Percentiles rank a stretch among this genome's conserved stretches.
phyloP scores from a whole-genome alignment of 2,113 vertebrate species.

The Helogale parvula region DNA sequence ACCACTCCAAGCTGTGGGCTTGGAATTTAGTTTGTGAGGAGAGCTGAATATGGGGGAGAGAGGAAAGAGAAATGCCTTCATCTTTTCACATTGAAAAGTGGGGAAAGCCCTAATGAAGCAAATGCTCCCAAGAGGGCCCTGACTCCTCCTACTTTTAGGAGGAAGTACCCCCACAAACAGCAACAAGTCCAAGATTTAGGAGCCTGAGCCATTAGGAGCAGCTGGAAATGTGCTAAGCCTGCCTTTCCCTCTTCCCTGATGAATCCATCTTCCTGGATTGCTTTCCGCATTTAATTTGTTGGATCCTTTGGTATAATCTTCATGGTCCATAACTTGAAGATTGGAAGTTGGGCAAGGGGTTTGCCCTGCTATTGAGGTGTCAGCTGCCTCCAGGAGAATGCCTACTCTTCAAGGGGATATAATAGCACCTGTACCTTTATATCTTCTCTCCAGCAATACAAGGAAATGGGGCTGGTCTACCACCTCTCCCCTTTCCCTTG shows the following conservation, averaged over 20 bases:
- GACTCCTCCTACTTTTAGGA: slow-evolving; percentile 62
- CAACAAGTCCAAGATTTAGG: neutral
- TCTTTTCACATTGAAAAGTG: neutral
- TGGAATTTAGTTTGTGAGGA: neutral
- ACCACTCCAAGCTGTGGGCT: neutral
- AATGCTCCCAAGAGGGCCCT: slow-evolving; percentile 72
- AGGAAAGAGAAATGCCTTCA: neutral
- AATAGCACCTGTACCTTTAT: neutral
- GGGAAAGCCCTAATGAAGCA: slow-evolving; percentile 74
- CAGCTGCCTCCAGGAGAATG: slow-evolving; percentile 45
- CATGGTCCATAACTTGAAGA: slow-evolving; percentile 41
- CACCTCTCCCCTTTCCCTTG: neutral
- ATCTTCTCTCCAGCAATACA: too few relatives aligned
- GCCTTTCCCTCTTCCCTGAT: slow-evolving; percentile 73
- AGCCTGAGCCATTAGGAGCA: slow-evolving; percentile 71
- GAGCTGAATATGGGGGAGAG: neutral
- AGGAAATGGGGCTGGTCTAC: neutral
- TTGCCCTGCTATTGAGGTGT: neutral
- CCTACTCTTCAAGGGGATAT: neutral
- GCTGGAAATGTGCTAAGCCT: slow-evolving; percentile 67
- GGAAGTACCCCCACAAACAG: slow-evolving; percentile 62
- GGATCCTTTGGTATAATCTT: slow-evolving; percentile 62
- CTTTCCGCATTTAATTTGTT: slow-evolving; percentile 74
- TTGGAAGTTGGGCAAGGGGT: slow-evolving; percentile 28
- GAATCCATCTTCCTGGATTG: slow-evolving; percentile 75